These are phyloP conservation scores for Sylvietta virens DNA, from an alignment of 2,113 vertebrate species.

Conservation along the genomic window DNA sequence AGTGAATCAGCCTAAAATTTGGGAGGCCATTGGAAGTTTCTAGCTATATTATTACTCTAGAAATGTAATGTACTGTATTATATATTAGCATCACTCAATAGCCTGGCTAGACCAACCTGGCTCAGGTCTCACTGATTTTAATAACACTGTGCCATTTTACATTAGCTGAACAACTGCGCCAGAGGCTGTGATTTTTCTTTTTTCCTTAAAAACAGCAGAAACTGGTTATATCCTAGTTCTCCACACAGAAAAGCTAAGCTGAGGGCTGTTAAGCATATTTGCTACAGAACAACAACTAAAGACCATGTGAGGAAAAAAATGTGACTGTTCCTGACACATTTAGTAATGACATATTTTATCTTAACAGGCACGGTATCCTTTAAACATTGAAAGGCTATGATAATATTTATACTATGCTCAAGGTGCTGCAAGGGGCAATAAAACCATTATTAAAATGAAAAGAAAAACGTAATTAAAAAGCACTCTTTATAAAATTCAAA, in stretches of 20 bases:
- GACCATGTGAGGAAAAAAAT: background rate
- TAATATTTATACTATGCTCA: conserved; percentile 33
- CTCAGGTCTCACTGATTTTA: conserved; percentile 13
- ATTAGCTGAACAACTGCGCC: background rate
- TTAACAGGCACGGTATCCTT: conserved; percentile 10
- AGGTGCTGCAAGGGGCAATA: conserved; percentile 26
- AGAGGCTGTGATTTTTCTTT: conserved; percentile 15
- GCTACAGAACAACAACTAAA: background rate
- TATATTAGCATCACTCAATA: background rate
- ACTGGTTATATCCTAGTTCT: background rate
- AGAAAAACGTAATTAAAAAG: conserved; percentile 24
- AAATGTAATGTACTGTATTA: background rate
- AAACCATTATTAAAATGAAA: conserved; percentile 51
- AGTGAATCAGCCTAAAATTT: conserved; percentile 9
- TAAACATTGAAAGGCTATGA: conserved; percentile 25
- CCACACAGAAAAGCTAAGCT: background rate
- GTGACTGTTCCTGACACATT: background rate
- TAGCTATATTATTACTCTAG: background rate
- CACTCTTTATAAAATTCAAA: background rate
- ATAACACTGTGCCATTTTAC: background rate
- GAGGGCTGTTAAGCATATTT: conserved; percentile 1
- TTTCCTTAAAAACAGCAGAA: background rate
- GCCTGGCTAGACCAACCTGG: background rate
- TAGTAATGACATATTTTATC: conserved; percentile 46
- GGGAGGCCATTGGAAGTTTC: background rate